A percentile compares a stretch with the other conserved stretches of the same genome.
phyloP scores from a whole-genome alignment of 1,140 invertebrate species.

The Macrostomum lignano region DNA sequence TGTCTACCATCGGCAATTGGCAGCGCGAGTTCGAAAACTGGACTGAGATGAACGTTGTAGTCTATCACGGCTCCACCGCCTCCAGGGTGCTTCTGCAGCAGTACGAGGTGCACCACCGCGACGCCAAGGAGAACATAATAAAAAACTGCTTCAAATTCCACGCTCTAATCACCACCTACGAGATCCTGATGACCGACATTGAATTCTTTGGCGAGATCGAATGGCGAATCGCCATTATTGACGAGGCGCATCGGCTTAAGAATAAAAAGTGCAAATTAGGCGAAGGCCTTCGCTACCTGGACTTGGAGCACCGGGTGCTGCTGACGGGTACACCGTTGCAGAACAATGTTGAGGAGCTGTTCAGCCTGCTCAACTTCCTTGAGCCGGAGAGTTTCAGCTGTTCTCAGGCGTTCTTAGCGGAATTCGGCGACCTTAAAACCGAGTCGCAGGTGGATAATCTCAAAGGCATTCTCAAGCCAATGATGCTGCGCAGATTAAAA shows the following conservation, averaged over 20 bases:
- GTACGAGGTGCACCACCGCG: slow-evolving; percentile 89
- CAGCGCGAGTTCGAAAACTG: slow-evolving; percentile 95
- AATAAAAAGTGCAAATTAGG: slow-evolving; percentile 95
- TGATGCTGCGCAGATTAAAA: slow-evolving; percentile 91
- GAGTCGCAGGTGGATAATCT: slow-evolving; percentile 87
- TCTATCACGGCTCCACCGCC: slow-evolving; percentile 64
- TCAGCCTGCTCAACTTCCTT: slow-evolving; percentile 86
- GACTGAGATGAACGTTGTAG: slow-evolving; percentile 94
- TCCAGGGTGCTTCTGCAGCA: slow-evolving; percentile 90
- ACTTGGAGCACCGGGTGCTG: slow-evolving; percentile 73
- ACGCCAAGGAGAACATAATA: slow-evolving; percentile 49
- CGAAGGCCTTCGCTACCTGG: slow-evolving; percentile 64
- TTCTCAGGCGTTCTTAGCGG: slow-evolving; percentile 62
- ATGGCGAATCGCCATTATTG: slow-evolving; percentile 83
- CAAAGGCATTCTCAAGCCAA: slow-evolving; percentile 56
- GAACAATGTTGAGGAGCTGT: slow-evolving; percentile 86
- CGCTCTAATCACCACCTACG: slow-evolving; percentile 91
- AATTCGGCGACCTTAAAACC: slow-evolving; percentile 80
- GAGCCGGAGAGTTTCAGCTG: slow-evolving; percentile 68
- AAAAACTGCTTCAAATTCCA: slow-evolving; percentile 51
- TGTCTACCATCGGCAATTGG: slow-evolving; percentile 99
- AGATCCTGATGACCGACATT: slow-evolving; percentile 73
- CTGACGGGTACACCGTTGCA: slow-evolving; percentile 89
- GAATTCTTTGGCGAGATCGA: slow-evolving; percentile 70
- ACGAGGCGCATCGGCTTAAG: slow-evolving; percentile 93